Percentiles rank a stretch among this genome's conserved stretches.
phyloP scores from a whole-genome alignment of 53 echinoderm and acorn worm genomes.

The Astropecten irregularis region DNA sequence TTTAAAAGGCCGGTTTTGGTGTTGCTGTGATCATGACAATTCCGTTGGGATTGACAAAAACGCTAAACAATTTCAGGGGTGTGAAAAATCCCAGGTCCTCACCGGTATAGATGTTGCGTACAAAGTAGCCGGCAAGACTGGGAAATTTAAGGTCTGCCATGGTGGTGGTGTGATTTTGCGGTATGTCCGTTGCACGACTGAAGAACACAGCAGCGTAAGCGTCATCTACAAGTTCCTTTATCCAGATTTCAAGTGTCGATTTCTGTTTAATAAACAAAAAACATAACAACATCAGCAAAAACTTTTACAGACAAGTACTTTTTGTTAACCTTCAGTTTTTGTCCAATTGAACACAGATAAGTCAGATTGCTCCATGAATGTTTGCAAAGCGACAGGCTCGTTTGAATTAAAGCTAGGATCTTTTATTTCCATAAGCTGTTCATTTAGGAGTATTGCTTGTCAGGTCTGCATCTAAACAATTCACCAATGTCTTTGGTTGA shows the following conservation, averaged over 20 bases:
- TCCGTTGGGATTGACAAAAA: conserved; percentile 60
- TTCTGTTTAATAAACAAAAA: neutral
- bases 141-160: conserved; percentile 38
- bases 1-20: too few relatives aligned
- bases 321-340: too few relatives aligned
- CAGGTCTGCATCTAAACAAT: too few relatives aligned
- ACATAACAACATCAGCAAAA: too few relatives aligned
- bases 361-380: too few relatives aligned
- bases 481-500: too few relatives aligned
- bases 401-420: too few relatives aligned
- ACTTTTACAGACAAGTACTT: too few relatives aligned
- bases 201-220: conserved; percentile 66
- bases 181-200: conserved; percentile 54
- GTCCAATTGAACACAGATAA: too few relatives aligned
- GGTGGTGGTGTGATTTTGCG: conserved; percentile 44
- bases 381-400: too few relatives aligned
- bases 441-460: too few relatives aligned
- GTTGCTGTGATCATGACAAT: conserved; percentile 44
- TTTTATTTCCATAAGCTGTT: too few relatives aligned
- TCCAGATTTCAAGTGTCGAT: conserved; percentile 59
- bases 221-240: conserved; percentile 35
- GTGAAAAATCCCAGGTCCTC: conserved; percentile 58
- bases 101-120: conserved; percentile 60
- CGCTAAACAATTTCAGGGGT: conserved; percentile 14
- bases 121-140: conserved; percentile 20